Base-by-base conservation (phyloP, 1,140 invertebrate species). In the Danaus melanippus region DNA sequence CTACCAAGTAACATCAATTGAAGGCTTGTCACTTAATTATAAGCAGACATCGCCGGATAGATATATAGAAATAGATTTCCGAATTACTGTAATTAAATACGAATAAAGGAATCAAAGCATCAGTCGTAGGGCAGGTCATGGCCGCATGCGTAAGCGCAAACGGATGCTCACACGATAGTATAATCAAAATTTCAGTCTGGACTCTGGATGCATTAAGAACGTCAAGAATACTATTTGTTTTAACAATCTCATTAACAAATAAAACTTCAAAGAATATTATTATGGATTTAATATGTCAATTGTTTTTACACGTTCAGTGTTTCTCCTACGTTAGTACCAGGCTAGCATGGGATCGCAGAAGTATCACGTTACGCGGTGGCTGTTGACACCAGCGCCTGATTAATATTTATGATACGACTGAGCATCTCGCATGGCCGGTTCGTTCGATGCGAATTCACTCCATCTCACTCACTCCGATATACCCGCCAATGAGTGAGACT, bases 401-500 rank as follows among this genome's bases (percentile, higher is more conserved):
- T 86, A 86, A 86, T 86, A 86, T 86, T 86, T 86, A 86, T 86
- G 83, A 86, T 86, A 86, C 78, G 78, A 76, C 73, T 76, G 83
- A 83, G 76, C 78, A 86, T 86, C 83, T 86, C 83, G 83, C 75
- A 83, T 80, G 83, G 83, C 79, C 81, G 79, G 80, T 84, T 84
- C 69, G 79, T 70, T 73, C 77, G 73, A 76, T 75, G 80, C 82
- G 77, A 85, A 85, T 84, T 74, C 73, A 52, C 66, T 62, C 69
- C 59, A 57, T 84, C 83, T 59, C 66, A 44, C 67, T 86, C 72
- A 52, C 74, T 69, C 77, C 43, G 46, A 58, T 54, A 64, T 21
- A 58, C 43, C 47, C 64, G 70, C 79, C 52, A 71, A 70, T 76
- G 73, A 32, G 21, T 32, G 21, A 32, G 21, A 32, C 21, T 63